Conservation (phyloP, 2,113 vertebrate genomes). For the Pan paniscus region DNA sequence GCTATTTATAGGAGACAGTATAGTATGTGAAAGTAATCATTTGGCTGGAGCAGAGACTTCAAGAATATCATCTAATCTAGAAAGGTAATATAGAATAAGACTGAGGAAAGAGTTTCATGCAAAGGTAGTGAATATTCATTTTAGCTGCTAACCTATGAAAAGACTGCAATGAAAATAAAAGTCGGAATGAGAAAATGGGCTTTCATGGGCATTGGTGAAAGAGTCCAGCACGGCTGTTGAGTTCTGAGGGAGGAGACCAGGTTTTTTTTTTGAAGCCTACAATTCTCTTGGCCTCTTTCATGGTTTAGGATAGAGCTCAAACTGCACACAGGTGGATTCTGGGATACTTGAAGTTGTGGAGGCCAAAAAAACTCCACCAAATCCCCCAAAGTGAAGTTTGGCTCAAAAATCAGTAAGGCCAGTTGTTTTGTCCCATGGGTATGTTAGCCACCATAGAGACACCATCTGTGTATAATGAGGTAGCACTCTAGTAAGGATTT, state of each 20-base stretch:
- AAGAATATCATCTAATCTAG: neutral
- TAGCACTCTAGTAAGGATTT: conserved; percentile 14
- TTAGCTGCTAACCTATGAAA: neutral
- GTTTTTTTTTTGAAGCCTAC: neutral
- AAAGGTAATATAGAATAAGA: conserved; percentile 25
- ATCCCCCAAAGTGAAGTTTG: conserved; percentile 46
- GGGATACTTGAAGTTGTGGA: neutral
- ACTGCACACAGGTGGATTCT: neutral
- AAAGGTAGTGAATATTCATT: neutral
- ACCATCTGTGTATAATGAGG: conserved; percentile 64
- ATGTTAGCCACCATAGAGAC: conserved; percentile 12
- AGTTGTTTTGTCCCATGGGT: conserved; percentile 41
- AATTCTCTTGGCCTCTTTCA: neutral
- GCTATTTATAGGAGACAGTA: neutral
- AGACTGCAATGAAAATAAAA: neutral
- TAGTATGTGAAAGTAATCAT: neutral
- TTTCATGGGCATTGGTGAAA: neutral
- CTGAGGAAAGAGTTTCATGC: neutral
- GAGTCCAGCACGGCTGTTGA: neutral
- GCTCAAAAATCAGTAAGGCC: conserved; percentile 4
- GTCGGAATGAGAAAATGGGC: neutral
- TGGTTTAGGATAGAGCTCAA: neutral
- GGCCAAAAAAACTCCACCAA: neutral
- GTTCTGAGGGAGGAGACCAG: neutral
- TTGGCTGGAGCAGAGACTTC: neutral